A percentile compares a stretch with the other conserved stretches of the same genome.
phyloP scores from a whole-genome alignment of 2,888 invertebrate species.

The Trachelus tabidus region DNA sequence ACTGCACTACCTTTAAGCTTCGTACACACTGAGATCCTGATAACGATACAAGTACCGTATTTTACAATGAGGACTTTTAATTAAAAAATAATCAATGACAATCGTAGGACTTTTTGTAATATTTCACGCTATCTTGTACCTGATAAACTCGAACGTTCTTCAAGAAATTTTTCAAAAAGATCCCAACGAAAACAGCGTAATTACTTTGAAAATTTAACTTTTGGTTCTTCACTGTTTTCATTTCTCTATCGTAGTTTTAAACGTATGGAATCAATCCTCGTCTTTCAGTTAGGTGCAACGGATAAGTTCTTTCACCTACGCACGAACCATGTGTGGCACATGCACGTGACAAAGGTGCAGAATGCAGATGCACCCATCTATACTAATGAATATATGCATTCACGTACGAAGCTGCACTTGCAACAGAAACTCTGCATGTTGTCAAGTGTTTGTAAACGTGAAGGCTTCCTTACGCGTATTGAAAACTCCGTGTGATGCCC shows the following conservation, averaged over 20 bases:
- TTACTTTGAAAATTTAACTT: not conserved
- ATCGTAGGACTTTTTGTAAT: no score
- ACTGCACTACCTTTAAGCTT: constrained; percentile 50
- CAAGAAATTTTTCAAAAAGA: not conserved
- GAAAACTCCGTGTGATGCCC: not conserved
- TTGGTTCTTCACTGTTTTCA: not conserved
- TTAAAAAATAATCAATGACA: not conserved
- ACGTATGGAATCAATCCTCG: not conserved
- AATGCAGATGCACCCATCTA: not conserved
- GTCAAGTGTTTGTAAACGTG: not conserved
- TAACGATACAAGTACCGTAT: not conserved
- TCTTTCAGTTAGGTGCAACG: not conserved
- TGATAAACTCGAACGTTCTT: no score
- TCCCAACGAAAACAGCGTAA: not conserved
- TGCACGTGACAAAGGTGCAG: not conserved
- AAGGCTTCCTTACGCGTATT: not conserved
- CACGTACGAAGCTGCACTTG: not conserved
- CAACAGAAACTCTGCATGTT: not conserved
- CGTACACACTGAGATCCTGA: constrained; percentile 38
- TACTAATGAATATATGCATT: not conserved
- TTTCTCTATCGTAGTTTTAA: not conserved
- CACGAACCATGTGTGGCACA: not conserved
- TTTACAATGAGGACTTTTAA: not conserved
- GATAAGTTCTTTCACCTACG: not conserved
- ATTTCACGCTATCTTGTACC: no score